phyloP scores from a whole-genome alignment of 2,888 invertebrate genomes.

The Tenthredo scrophulariae region DNA sequence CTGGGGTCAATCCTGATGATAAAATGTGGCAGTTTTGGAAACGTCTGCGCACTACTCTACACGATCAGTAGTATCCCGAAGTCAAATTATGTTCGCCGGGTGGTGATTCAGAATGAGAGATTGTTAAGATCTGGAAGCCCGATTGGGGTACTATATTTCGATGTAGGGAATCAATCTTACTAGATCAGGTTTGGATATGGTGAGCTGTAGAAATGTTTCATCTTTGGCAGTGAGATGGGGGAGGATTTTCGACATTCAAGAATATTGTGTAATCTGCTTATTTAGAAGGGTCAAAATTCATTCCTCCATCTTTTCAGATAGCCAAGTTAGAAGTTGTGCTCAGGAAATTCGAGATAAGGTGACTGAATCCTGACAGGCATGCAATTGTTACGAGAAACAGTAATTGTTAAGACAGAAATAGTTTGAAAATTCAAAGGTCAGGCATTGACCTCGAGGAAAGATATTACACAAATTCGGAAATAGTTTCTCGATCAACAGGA shows the following conservation, averaged over 20 bases:
- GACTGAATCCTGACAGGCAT: too few relatives aligned
- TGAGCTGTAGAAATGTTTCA: neutral
- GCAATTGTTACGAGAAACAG: too few relatives aligned
- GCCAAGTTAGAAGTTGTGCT: too few relatives aligned
- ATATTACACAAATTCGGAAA: neutral
- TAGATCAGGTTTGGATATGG: neutral
- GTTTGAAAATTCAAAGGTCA: neutral
- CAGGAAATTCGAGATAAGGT: too few relatives aligned
- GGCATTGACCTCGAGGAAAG: neutral
- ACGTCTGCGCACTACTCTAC: neutral
- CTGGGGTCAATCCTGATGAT: neutral
- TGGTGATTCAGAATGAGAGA: neutral
- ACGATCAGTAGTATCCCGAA: neutral
- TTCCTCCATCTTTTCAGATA: too few relatives aligned
- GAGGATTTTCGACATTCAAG: neutral
- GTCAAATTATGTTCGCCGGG: neutral
- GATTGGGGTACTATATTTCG: neutral
- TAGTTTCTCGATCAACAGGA: neutral
- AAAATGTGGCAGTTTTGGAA: constrained; percentile 27
- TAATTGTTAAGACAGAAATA: neutral
- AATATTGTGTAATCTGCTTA: neutral
- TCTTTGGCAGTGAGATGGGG: neutral
- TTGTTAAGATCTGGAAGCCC: neutral
- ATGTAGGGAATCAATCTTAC: neutral
- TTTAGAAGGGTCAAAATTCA: too few relatives aligned